Conservation (phyloP, 2,113 vertebrate genomes). For the Ammodytes marinus region DNA sequence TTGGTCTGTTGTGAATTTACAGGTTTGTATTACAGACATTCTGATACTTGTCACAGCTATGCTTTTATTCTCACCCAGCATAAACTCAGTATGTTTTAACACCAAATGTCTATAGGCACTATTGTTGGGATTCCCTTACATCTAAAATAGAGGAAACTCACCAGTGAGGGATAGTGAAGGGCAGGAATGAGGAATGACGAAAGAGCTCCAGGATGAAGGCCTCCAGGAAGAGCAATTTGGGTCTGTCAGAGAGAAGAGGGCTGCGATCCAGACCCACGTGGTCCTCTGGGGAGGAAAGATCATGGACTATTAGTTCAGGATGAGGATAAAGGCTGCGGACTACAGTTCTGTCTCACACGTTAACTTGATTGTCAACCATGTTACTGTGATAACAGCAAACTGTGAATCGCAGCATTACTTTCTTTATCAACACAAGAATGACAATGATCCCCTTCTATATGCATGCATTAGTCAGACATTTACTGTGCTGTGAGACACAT, state of each 20-base stretch:
- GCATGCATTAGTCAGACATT: background rate
- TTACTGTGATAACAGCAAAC: background rate
- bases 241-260: constrained; percentile 86
- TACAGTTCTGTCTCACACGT: background rate
- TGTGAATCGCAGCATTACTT: background rate
- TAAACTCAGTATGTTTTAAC: background rate
- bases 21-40: background rate
- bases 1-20: background rate
- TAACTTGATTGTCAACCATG: background rate
- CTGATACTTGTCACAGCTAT: background rate
- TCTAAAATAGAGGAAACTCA: constrained; percentile 60
- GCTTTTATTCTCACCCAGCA: background rate
- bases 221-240: constrained; percentile 86
- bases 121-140: background rate
- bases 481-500: background rate
- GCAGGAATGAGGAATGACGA: constrained; percentile 91
- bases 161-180: constrained; percentile 96
- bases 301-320: background rate
- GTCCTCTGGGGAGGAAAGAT: constrained; percentile 79
- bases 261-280: constrained; percentile 83
- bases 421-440: background rate
- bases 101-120: background rate
- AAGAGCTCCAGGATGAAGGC: constrained; percentile 94
- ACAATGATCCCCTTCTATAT: background rate
- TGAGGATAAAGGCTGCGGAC: background rate